Evolutionary conservation across 2,888 invertebrate species (phyloP).

Genomic region (Chelonus formosanus): DNA sequence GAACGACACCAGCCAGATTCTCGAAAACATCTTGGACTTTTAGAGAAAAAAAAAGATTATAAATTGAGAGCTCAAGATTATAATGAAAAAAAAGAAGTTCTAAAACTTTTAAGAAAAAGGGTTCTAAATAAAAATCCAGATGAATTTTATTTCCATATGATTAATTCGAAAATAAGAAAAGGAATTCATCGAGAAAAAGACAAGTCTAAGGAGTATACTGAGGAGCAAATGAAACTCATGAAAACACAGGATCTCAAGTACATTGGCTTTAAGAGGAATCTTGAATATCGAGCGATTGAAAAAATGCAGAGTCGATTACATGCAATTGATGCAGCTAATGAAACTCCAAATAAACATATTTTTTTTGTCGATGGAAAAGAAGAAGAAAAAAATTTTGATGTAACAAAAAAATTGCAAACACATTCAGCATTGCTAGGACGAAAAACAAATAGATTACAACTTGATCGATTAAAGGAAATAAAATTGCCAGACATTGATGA

Average conservation of each 20-base stretch:
- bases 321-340: conserved; percentile 78
- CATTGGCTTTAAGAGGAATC: conserved; percentile 82
- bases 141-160: conserved; percentile 99
- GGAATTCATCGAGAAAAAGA: conserved; percentile 72
- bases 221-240: conserved; percentile 88
- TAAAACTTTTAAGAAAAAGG: conserved; percentile 82
- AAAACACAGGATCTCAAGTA: conserved; percentile 92
- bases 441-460: conserved; percentile 75
- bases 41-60: conserved; percentile 93
- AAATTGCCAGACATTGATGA: conserved; percentile 71
- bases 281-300: conserved; percentile 82
- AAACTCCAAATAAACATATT: conserved; percentile 78
- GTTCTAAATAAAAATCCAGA: conserved; percentile 95
- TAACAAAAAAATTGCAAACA: conserved; percentile 77
- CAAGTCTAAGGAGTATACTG: conserved; percentile 78
- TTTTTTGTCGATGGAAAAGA: conserved; percentile 75
- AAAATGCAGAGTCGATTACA: conserved; percentile 82
- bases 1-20: conserved; percentile 86
- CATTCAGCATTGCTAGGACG: conserved; percentile 76
- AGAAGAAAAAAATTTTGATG: conserved; percentile 72
- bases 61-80: conserved; percentile 79
- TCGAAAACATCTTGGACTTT: conserved; percentile 79
- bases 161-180: conserved; percentile 79
- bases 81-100: conserved; percentile 81
- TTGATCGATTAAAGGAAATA: conserved; percentile 70